Base-by-base conservation (phyloP, 2,888 invertebrate species). In the Oxystoma pomonae region DNA sequence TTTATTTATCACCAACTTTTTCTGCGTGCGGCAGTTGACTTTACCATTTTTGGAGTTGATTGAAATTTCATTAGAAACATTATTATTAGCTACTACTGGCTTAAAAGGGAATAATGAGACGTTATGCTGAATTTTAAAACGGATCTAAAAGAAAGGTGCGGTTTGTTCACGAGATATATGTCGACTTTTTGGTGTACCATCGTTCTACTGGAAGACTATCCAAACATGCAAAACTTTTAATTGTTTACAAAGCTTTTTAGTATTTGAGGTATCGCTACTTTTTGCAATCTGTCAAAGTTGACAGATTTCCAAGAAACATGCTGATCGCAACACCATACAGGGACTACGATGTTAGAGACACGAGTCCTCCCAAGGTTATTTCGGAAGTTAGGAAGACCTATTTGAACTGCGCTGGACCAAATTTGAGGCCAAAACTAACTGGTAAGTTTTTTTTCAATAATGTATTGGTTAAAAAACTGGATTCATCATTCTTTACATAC, bases 311-410 rank as follows among this genome's bases (percentile, higher is more conserved):
- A n/a, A n/a, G 62, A 16, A 51, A 35, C 60, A 76, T 76, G 76
- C 70, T 76, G 64, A 75, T 76, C 61, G 75, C 75, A 9, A 73
- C 75, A 21, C 76, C 75, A 5, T 75, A 73, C 55, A 65, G 74
- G 35, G 71, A 73, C 69, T 74, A 73, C 57, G 72, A 74, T 61
- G 70, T 70, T 22, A 66, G 68, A 60, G 71, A 72, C 62, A 73
- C 69, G 52, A 74, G 74, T 61, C 76, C 78, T n/a, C 79, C 80
- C 1, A 76, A 78, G 67, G 73, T 80, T 58, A 78, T 80, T 68
- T 78, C 80, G 7, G 80, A 78, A 71, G 75, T 78, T 16, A 70
- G 75, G 67, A 80, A 80, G 63, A 73, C 68, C 50, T 72, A 68
- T 58, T 65, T 68, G 35, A 70, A 68, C 58, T 61, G 63, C 63